Evolutionary conservation across 2,888 invertebrate species (phyloP), one percentile per base, ranked within the genome.

Genomic region (Gymnosoma rotundatum): DNA sequence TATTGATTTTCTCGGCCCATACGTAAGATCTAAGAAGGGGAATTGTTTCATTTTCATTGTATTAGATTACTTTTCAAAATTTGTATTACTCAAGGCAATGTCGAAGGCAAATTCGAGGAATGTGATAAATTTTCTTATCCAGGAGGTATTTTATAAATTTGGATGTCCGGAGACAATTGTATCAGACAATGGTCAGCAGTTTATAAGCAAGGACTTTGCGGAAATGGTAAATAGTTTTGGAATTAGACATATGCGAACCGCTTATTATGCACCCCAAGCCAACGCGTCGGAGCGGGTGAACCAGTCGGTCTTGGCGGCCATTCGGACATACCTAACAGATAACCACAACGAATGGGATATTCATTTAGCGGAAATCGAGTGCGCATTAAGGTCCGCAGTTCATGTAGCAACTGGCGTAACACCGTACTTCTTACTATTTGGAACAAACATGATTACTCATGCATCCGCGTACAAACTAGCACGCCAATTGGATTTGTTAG

Each of bases 401-500:
- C 61, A 61, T n/a, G 12, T 18, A 10, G 61, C 61, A 5, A 61
- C 12, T 2, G 42, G 61, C 0, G 18, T 42, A 18, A 61, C 61
- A 20, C 61, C 61, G 12, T 61, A 61, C 42, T 61, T 61, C 18
- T 42, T 18, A 5, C 16, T 58, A 9, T 58, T 58, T 58, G 58
- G 58, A 2, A 58, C 58, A 5, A 58, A 58, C n/a, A 58, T 58
- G 58, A 58, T 58, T n/a, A 58, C 58, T 6, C 36, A 58, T n/a
- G 58, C 58, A 6, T 58, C 58, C 3, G 18, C 42, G 2, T 61
- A 61, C 42, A 42, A 61, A 16, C 10, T 61, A 42, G 42, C 42
- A 18, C 6, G 61, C 12, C 38, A 42, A 42, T 16, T 61, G 18
- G 18, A 61, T 20, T 18, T 42, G 2, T 16, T 61, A 14, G 61